These are phyloP conservation scores for Dascyllus trimaculatus DNA, from an alignment of 2,113 vertebrate genomes.

Conservation along the genomic window DNA sequence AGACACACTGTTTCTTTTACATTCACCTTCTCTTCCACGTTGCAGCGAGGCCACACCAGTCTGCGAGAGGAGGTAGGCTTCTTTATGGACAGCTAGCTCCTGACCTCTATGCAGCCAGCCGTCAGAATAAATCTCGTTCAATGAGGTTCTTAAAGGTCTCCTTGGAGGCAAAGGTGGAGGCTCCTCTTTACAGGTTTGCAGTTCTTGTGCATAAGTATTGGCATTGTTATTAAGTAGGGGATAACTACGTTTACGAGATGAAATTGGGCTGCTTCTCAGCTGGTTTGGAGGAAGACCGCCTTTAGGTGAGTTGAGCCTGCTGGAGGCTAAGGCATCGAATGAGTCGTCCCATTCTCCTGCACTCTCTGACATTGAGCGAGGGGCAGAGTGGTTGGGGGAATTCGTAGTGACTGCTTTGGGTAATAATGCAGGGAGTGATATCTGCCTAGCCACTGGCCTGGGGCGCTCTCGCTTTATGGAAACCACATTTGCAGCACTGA, in stretches of 20 bases:
- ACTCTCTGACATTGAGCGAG: constrained; percentile 72
- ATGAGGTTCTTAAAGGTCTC: constrained; percentile 62
- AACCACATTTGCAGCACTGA: constrained; percentile 45
- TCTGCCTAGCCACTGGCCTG: constrained; percentile 80
- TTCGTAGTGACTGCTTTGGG: constrained; percentile 49
- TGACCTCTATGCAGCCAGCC: constrained; percentile 85
- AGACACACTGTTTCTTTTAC: constrained; percentile 62
- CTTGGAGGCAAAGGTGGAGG: constrained; percentile 82
- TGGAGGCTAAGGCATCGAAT: constrained; percentile 92
- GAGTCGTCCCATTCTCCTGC: constrained; percentile 89
- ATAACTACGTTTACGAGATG: constrained; percentile 26
- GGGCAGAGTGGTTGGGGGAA: constrained; percentile 27
- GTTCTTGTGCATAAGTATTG: constrained; percentile 36
- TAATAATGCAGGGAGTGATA: constrained; percentile 79
- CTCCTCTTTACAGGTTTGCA: constrained; percentile 51
- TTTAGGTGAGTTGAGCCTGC: constrained; percentile 86
- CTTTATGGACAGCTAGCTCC: constrained; percentile 84
- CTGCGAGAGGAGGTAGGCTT: constrained; percentile 84
- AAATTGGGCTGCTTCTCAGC: constrained; percentile 35
- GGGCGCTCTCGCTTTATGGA: constrained; percentile 77
- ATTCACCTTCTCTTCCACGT: constrained; percentile 66
- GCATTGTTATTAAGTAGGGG: constrained; percentile 7
- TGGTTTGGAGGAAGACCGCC: constrained; percentile 45
- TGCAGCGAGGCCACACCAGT: constrained; percentile 82
- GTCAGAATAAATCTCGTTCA: constrained; percentile 76